Conservation (phyloP, 2,113 vertebrate species). For the Corythaixoides concolor region DNA sequence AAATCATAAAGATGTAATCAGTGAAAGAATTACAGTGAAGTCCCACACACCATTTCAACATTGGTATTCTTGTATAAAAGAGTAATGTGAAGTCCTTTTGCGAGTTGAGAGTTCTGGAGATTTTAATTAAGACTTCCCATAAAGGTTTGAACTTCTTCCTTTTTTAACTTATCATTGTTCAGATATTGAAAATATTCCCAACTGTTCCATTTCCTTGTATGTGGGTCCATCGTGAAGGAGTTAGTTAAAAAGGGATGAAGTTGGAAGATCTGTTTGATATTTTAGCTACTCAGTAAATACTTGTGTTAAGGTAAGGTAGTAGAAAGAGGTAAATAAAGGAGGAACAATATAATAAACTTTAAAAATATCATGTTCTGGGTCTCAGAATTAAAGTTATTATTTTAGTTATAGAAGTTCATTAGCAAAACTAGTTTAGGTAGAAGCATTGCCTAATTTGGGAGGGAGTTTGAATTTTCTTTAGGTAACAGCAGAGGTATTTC, state of each 20-base stretch:
- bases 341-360: background rate
- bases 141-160: background rate
- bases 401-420: background rate
- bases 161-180: background rate
- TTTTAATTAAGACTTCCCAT: background rate
- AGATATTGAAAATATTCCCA: background rate
- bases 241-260: background rate
- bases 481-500: background rate
- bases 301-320: background rate
- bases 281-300: background rate
- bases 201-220: background rate
- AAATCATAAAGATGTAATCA: background rate
- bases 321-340: background rate
- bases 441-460: background rate
- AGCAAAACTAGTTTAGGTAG: background rate
- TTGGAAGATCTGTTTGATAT: background rate
- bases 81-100: background rate
- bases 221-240: background rate
- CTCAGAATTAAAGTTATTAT: background rate
- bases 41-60: background rate
- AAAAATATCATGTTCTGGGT: background rate
- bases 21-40: background rate
- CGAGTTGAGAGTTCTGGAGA: background rate
- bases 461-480: background rate
- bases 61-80: background rate